Evolutionary conservation across 2,113 vertebrate species (phyloP), one percentile per base, ranked within the genome.

Genomic region (Athene cunicularia): DNA sequence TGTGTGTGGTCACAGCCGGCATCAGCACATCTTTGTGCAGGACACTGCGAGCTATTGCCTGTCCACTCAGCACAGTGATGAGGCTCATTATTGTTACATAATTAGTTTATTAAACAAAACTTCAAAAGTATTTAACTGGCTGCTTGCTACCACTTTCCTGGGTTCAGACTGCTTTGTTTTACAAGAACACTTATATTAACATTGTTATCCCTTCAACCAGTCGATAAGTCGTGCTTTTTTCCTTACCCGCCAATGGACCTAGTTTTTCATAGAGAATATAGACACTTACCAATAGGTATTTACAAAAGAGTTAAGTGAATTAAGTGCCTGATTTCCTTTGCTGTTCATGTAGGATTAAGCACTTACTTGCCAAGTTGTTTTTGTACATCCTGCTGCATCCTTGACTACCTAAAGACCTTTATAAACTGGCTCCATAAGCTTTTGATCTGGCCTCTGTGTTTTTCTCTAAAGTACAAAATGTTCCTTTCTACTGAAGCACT

Each of bases 401-500:
- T 90, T 93, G 79, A 59, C 63, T 94, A 92, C 75, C 63, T 76
- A 39, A 86, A 88, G 79, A 93, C 92, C 82, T 92, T 88, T 76
- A 19, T 73, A 71, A 75, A 80, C 72, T 79, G 82, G 73, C 41
- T 95, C 75, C 56, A 77, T 95, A 94, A 97, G 93, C 90, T 97
- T 97, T 96, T 97, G 86, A 94, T 98, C 88, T 95, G 77, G 62
- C 84, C 90, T 85, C 77, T 56, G 45, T 95, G 55, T 95, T 95
- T 98, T 96, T 95, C 83, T 93, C 20, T 23, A 67, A 91, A 91
- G 86, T 93, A 96, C 60, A 95, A 92, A 96, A 86, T 88, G 64
- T 33, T 96, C 35, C 26, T 41, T 95, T 95, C 86, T 92, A 24
- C 89, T 60, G 73, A 86, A 80, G 39, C 74, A 39, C 24, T 53